These are phyloP conservation scores for Psammodynastes pulverulentus DNA, from an alignment of 2,113 vertebrate genomes.

Conservation along the genomic window DNA sequence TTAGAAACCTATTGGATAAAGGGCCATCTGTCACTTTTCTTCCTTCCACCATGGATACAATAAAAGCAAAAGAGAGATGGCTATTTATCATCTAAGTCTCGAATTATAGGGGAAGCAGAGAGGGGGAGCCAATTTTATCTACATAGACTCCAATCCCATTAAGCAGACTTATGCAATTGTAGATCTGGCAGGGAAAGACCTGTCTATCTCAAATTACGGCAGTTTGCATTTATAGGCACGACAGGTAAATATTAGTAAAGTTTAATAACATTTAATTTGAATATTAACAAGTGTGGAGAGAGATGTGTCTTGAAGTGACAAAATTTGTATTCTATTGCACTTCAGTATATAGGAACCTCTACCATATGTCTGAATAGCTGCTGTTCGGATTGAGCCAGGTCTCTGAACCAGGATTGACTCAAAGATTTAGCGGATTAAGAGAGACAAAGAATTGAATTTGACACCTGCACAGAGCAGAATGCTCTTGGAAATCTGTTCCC, in stretches of 20 bases:
- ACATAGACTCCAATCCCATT: neutral
- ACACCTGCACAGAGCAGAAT: neutral
- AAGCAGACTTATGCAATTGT: neutral
- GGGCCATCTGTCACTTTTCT: neutral
- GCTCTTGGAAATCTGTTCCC: neutral
- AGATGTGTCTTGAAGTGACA: neutral
- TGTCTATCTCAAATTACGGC: neutral
- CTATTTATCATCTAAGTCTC: neutral
- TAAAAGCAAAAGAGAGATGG: neutral
- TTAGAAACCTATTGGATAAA: neutral
- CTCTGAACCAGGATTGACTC: neutral
- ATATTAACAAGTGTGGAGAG: neutral
- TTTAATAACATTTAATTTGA: neutral
- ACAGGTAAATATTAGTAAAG: neutral
- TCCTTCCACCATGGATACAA: neutral
- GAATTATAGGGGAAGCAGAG: neutral
- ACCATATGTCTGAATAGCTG: neutral
- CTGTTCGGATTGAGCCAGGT: neutral
- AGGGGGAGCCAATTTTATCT: neutral
- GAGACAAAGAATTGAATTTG: neutral
- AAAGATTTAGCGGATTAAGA: neutral
- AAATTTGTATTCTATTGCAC: neutral
- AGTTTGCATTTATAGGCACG: neutral
- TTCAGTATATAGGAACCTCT: neutral
- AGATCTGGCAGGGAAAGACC: neutral